Evolutionary conservation across 2,113 vertebrate species (phyloP).

Genomic region (Diadophis punctatus): DNA sequence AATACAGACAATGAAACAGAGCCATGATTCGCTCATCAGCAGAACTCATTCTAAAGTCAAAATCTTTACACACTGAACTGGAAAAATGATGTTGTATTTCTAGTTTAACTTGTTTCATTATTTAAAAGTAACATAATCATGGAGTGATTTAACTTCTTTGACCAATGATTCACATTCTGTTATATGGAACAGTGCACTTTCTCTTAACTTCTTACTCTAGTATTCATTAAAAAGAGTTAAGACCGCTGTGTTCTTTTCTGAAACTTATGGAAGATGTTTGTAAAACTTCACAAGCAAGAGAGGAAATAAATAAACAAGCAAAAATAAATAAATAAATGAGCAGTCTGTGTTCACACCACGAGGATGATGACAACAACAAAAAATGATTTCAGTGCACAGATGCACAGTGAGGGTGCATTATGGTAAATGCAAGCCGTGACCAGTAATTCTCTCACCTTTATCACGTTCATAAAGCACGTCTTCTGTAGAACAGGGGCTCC

Average conservation of each 20-base stretch:
- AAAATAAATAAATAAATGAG: slow-evolving; percentile 48
- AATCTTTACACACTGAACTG: slow-evolving; percentile 8
- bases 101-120: background rate
- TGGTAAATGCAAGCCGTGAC: slow-evolving; percentile 55
- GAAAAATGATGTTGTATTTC: slow-evolving; percentile 13
- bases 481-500: slow-evolving; percentile 87
- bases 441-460: slow-evolving; percentile 80
- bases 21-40: background rate
- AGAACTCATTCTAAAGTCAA: slow-evolving; percentile 16
- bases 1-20: background rate
- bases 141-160: slow-evolving; percentile 7
- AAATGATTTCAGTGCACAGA: slow-evolving; percentile 57
- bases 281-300: slow-evolving; percentile 71
- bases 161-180: slow-evolving; percentile 20
- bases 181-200: slow-evolving; percentile 11
- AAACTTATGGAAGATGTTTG: slow-evolving; percentile 80
- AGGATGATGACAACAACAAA: slow-evolving; percentile 47
- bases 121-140: slow-evolving; percentile 34
- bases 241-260: slow-evolving; percentile 69
- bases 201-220: slow-evolving; percentile 37
- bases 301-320: slow-evolving; percentile 63
- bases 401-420: slow-evolving; percentile 57
- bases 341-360: slow-evolving; percentile 49
- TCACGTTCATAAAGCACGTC: slow-evolving; percentile 89
- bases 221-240: slow-evolving; percentile 53